These are phyloP conservation scores for Eilema caniola DNA, from an alignment of 2,888 invertebrate genomes.

Conservation along the genomic window DNA sequence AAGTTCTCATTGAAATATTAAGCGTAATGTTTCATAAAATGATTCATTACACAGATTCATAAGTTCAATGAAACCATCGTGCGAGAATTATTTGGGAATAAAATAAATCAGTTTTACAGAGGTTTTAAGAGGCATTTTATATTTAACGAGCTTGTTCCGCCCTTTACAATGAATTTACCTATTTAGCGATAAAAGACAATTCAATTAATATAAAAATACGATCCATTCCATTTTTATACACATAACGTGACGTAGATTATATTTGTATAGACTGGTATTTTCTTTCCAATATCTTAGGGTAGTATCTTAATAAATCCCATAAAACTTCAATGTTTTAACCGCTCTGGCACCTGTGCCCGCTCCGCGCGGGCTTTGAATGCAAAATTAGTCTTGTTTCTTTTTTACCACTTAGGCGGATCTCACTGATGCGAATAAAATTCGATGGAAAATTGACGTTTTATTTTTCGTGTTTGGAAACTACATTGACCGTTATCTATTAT, in stretches of 20 bases:
- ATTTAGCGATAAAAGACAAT: slow-evolving; percentile 35
- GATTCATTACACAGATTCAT: slow-evolving; percentile 34
- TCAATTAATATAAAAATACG: slow-evolving; percentile 34
- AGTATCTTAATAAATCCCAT: slow-evolving; percentile 85
- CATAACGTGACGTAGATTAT: slow-evolving; percentile 40
- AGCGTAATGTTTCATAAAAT: slow-evolving; percentile 33
- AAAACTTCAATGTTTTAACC: slow-evolving; percentile 86
- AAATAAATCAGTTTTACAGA: slow-evolving; percentile 41
- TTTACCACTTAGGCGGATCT: slow-evolving; percentile 82
- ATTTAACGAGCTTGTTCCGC: slow-evolving; percentile 26
- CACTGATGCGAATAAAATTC: slow-evolving; percentile 78
- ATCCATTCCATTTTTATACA: slow-evolving; percentile 50
- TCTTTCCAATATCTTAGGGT: slow-evolving; percentile 76
- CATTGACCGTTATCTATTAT: slow-evolving; percentile 52
- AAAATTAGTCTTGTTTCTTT: slow-evolving; percentile 86
- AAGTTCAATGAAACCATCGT: slow-evolving; percentile 41
- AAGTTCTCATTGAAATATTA: slow-evolving; percentile 46
- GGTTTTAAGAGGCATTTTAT: slow-evolving; percentile 36
- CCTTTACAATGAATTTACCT: slow-evolving; percentile 35
- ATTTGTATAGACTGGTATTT: slow-evolving; percentile 66
- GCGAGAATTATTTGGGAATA: slow-evolving; percentile 28
- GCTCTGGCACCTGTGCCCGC: slow-evolving; percentile 80
- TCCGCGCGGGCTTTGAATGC: slow-evolving; percentile 81
- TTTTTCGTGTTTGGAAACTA: slow-evolving; percentile 61
- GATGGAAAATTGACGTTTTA: slow-evolving; percentile 77